Conservation (phyloP, 1,140 invertebrate species). For the Saccostrea glomerata region DNA sequence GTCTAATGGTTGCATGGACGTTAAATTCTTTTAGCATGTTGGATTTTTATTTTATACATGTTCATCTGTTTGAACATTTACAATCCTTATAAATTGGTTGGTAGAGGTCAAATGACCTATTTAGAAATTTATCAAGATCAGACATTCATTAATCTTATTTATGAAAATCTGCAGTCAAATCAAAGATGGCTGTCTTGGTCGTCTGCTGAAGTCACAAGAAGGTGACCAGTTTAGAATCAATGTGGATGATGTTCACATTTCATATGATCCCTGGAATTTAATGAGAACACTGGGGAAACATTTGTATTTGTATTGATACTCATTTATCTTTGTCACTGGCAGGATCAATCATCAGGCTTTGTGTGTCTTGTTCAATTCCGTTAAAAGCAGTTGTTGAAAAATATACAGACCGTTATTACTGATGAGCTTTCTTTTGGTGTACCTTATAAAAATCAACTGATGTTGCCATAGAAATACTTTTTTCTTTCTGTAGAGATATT, state of each 20-base stretch:
- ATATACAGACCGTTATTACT: not conserved
- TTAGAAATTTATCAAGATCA: slow-evolving; percentile 28
- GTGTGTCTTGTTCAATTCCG: not conserved
- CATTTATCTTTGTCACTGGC: slow-evolving; percentile 13
- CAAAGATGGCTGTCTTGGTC: slow-evolving; percentile 19
- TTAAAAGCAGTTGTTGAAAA: slow-evolving; percentile 17
- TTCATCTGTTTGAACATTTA: slow-evolving; percentile 1
- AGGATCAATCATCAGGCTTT: slow-evolving; percentile 29
- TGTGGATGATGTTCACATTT: slow-evolving; percentile 22
- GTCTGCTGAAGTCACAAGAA: slow-evolving; percentile 17
- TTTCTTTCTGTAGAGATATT: not conserved
- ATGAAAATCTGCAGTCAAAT: slow-evolving; percentile 17
- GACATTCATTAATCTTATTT: slow-evolving; percentile 28
- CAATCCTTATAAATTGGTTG: slow-evolving; percentile 25
- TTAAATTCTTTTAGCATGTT: not conserved
- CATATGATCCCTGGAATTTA: slow-evolving; percentile 29
- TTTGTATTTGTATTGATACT: slow-evolving; percentile 19
- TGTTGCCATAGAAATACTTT: slow-evolving; percentile 11
- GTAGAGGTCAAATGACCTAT: not conserved
- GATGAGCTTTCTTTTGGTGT: not conserved
- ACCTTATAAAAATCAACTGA: slow-evolving; percentile 2
- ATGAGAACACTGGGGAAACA: slow-evolving; percentile 21
- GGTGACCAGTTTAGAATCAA: slow-evolving; percentile 13
- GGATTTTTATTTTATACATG: not conserved
- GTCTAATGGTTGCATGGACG: not conserved